A percentile compares a stretch with the other conserved stretches of the same genome.
These are phyloP conservation scores for Sebastes goodei DNA, from an alignment of 2,797 vertebrate genomes.

Conservation along the genomic window DNA sequence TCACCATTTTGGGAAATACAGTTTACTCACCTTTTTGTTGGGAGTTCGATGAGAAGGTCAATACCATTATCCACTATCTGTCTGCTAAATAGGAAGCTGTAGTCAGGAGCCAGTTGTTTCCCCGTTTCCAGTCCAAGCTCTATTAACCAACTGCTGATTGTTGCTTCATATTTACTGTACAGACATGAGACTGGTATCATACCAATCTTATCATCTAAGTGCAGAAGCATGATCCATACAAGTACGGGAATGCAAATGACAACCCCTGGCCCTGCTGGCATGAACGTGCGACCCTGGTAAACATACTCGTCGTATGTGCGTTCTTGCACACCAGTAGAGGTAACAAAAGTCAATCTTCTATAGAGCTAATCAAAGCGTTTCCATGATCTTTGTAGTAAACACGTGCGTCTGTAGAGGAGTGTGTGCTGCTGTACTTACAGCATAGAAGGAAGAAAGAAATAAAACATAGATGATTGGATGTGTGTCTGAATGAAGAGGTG, in stretches of 20 bases:
- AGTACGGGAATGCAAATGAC: not conserved
- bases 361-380: too few relatives aligned
- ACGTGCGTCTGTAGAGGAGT: too few relatives aligned
- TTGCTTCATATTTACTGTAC: too few relatives aligned
- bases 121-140: too few relatives aligned
- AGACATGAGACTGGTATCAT: not conserved
- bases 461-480: too few relatives aligned
- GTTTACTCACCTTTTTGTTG: not conserved
- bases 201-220: not conserved
- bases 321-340: too few relatives aligned
- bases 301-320: too few relatives aligned
- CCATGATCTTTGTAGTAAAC: too few relatives aligned
- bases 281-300: rapidly evolving
- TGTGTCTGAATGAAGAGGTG: not conserved
- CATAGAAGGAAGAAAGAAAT: too few relatives aligned
- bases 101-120: not conserved
- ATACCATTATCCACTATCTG: not conserved
- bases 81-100: not conserved
- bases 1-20: not conserved
- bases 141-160: too few relatives aligned
- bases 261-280: rapidly evolving
- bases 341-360: too few relatives aligned
- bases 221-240: not conserved
- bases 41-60: not conserved
- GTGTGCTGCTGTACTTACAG: too few relatives aligned